Conservation (phyloP, 2,888 invertebrate genomes). For the Ramazzottius varieornatus region DNA sequence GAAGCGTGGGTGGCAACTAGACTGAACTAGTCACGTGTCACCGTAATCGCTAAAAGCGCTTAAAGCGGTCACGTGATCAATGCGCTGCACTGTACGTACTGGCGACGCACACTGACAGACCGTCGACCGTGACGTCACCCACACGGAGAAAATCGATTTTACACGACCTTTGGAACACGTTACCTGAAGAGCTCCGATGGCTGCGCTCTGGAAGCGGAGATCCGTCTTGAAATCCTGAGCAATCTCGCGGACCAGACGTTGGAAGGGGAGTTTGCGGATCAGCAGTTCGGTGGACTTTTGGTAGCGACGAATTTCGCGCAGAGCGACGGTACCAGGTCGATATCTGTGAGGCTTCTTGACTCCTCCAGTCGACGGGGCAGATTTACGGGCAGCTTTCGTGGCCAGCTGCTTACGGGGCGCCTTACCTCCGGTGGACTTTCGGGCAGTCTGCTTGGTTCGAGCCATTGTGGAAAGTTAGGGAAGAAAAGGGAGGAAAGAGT, state of each 20-base stretch:
- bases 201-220: conserved; percentile 23
- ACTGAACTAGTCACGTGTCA: too few species aligned
- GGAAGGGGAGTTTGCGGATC: conserved; percentile 21
- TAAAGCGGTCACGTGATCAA: too few species aligned
- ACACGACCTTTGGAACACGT: not conserved
- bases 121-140: too few species aligned
- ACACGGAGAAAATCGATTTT: too few species aligned
- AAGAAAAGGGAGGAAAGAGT: not conserved
- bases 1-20: too few species aligned
- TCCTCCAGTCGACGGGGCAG: conserved; percentile 19
- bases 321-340: conserved; percentile 21
- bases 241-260: conserved; percentile 21
- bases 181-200: conserved; percentile 21
- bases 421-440: conserved; percentile 22
- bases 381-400: conserved; percentile 19
- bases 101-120: too few species aligned
- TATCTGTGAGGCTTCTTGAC: conserved; percentile 22
- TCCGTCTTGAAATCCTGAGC: conserved; percentile 27
- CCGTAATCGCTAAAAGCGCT: too few species aligned
- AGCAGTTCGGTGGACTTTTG: conserved; percentile 21
- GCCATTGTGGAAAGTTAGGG: conserved; percentile 15
- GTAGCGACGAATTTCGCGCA: conserved; percentile 22
- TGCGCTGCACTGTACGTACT: too few species aligned
- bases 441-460: conserved; percentile 22
- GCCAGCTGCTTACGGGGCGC: conserved; percentile 22